Percentiles rank a stretch among this genome's conserved stretches.
Conservation (phyloP, 1,140 invertebrate species). For the Nixonia krombeini region DNA sequence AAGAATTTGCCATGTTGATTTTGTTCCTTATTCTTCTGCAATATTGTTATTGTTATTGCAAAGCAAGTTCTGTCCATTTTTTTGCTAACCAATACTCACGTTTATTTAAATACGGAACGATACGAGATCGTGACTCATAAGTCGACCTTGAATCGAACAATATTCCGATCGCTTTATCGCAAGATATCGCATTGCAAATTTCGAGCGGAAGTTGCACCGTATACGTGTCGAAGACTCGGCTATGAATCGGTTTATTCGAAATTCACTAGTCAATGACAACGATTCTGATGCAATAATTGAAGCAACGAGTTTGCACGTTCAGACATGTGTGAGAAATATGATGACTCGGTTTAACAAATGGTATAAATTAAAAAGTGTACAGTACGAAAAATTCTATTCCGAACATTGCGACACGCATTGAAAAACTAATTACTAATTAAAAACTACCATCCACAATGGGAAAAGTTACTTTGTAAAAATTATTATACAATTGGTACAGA, state of each 20-base stretch:
- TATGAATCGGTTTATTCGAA: background rate
- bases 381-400: too few species aligned
- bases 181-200: background rate
- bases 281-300: too few species aligned
- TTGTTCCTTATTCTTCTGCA: background rate
- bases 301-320: too few species aligned
- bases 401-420: too few species aligned
- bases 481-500: too few species aligned
- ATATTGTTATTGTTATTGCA: background rate
- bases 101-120: background rate
- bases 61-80: background rate
- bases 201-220: background rate
- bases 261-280: too few species aligned
- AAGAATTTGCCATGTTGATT: too few species aligned
- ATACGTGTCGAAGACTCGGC: background rate
- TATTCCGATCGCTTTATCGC: background rate
- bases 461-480: too few species aligned
- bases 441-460: too few species aligned
- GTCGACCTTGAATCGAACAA: background rate
- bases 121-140: background rate
- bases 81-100: background rate
- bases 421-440: too few species aligned
- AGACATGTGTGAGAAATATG: too few species aligned
- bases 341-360: conserved; percentile 11
- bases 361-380: too few species aligned